Conservation (phyloP, 2,797 vertebrate genomes). For the Rhynchonycteris naso region DNA sequence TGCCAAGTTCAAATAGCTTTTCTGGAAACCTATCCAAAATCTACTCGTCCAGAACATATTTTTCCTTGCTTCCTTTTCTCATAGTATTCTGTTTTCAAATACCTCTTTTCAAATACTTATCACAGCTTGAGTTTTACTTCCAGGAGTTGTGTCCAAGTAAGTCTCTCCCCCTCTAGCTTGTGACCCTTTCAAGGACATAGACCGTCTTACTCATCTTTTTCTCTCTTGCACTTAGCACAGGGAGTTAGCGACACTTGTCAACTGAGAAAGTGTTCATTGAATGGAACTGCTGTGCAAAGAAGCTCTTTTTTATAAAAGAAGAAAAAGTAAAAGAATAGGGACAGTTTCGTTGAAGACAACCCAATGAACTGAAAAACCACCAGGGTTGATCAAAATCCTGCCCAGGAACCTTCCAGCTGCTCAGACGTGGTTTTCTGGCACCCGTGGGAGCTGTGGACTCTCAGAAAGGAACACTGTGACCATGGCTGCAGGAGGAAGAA, state of each 20-base stretch:
- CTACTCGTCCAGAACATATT: neutral
- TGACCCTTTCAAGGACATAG: conserved; percentile 4
- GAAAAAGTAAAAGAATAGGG: neutral
- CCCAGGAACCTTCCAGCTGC: conserved; percentile 11
- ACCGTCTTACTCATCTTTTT: neutral
- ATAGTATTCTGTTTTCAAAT: neutral
- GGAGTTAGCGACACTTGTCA: neutral
- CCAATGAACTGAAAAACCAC: conserved; percentile 42
- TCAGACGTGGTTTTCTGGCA: neutral
- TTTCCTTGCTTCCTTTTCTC: neutral
- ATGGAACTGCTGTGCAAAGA: neutral
- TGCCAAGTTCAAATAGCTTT: neutral
- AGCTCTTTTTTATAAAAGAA: neutral
- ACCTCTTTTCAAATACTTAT: neutral
- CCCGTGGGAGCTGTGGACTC: neutral
- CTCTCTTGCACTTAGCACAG: conserved; percentile 7
- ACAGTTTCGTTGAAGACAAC: neutral
- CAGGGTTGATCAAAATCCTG: conserved; percentile 50
- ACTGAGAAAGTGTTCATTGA: neutral
- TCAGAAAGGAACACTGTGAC: neutral
- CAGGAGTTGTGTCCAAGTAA: neutral
- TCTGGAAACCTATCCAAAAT: neutral
- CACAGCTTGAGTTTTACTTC: conserved; percentile 12
- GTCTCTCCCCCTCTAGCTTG: neutral
- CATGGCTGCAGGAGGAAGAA: neutral